A percentile compares a stretch with the other conserved stretches of the same genome.
phyloP scores from a whole-genome alignment of 2,797 vertebrate species.

The Ciconia nigra region DNA sequence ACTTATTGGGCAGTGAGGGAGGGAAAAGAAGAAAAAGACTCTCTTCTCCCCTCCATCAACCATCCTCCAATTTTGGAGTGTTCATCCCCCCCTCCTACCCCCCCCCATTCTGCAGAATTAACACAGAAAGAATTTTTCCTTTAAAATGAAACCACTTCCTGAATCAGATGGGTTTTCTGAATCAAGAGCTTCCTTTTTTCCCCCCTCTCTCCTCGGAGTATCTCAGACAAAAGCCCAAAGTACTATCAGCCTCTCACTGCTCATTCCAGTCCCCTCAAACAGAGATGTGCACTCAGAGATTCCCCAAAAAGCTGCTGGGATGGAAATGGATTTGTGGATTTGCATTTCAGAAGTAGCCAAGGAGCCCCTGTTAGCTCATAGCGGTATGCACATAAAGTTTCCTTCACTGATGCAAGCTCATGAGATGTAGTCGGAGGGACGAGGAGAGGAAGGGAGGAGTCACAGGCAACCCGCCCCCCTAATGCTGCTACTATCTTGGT shows the following conservation, averaged over 20 bases:
- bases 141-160: slow-evolving; percentile 7
- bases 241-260: not conserved
- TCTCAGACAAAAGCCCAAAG: not conserved
- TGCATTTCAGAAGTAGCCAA: not conserved
- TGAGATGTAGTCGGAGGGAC: not conserved
- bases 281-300: not conserved
- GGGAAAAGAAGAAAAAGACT: not conserved
- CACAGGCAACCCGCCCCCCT: not conserved
- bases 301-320: not conserved
- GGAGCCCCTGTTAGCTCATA: not conserved
- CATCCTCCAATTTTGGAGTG: not conserved
- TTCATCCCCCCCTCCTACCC: not conserved
- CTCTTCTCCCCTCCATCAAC: not conserved
- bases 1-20: not conserved
- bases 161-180: not conserved
- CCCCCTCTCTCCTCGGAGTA: not conserved
- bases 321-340: not conserved
- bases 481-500: not conserved
- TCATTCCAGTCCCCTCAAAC: not conserved
- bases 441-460: slow-evolving; percentile 41
- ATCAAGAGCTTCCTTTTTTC: not conserved
- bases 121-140: not conserved
- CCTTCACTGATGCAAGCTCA: not conserved
- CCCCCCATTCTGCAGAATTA: not conserved
- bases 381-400: not conserved